Conservation (phyloP, 2,888 invertebrate species). For the Cryptophagus acutangulus region DNA sequence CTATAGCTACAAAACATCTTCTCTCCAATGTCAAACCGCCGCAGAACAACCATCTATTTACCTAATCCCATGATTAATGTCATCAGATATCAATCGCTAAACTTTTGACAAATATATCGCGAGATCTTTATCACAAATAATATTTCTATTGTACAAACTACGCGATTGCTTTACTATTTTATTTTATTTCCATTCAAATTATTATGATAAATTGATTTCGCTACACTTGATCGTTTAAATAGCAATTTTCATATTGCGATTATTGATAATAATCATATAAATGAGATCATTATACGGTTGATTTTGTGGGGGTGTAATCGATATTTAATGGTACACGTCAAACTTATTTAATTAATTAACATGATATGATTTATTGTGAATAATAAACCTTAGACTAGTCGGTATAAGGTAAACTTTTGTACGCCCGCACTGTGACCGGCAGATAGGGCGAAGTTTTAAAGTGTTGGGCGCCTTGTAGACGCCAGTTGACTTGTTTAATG, state of each 20-base stretch:
- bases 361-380: slow-evolving; percentile 3
- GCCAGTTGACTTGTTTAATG: too few species aligned
- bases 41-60: slow-evolving; percentile 11
- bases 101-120: slow-evolving; percentile 30
- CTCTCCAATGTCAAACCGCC: slow-evolving; percentile 22
- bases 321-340: slow-evolving; percentile 2
- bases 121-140: too few species aligned
- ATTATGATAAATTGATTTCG: too few species aligned
- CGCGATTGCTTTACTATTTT: too few species aligned
- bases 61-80: slow-evolving; percentile 30
- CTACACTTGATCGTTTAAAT: too few species aligned
- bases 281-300: slow-evolving; percentile 3
- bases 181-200: too few species aligned
- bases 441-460: too few species aligned
- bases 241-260: neutral
- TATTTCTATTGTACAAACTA: too few species aligned
- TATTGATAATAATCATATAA: neutral
- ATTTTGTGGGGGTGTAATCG: slow-evolving; percentile 2
- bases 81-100: slow-evolving; percentile 19
- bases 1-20: slow-evolving; percentile 8
- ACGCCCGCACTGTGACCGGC: too few species aligned
- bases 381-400: too few species aligned
- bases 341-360: slow-evolving; percentile 2
- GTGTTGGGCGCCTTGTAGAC: too few species aligned
- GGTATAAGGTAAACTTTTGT: too few species aligned